Evolutionary conservation across 30 jellyfish, hydroid and myxozoan genomes (phyloP), one percentile per base, ranked within the genome.

Genomic region (Clytia hemisphaerica): DNA sequence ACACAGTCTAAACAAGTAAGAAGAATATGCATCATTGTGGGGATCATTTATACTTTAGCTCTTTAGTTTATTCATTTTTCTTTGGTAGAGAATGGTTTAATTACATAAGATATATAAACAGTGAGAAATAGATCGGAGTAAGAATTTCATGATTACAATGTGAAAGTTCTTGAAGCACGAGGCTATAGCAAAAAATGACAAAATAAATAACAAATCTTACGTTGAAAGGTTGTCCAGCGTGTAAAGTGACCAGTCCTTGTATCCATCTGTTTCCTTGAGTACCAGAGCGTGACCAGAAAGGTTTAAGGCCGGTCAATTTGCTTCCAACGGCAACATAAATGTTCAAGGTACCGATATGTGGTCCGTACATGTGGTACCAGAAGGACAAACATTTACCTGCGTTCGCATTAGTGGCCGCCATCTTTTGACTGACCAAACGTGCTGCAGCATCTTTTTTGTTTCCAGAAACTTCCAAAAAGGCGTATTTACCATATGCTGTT

Each of bases 331-430:
- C 45, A 29, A 74, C 79, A 49, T 79, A 87, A 0, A 85, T 84
- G 36, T 78, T 85, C 74, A 78, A 58, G 18, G 93, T 65, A 66
- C 75, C 79, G 7, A 87, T 88, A 49, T 87, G 81, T 30, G 95
- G 91, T 2, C 95, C 95, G 46, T 85, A 85, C 95, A 85, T 85
- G 71, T 85, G 95, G 77, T 85, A 85, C 93, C 93, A 85, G 29
- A 85, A 85, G 35, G 55, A 61, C 25, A 85, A 70, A 57, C 95
- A 85, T 45, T 78, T 77, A 1, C 95, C 93, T 37, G 46, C 46
- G 14, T 70, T 26, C 10, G 77, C 93, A 14, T 76, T 64, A 31
- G 95, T 85, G 12, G 90, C 95, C n/a, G 95, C 90, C 14, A 85
- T 77, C 18, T 34, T 45, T 28, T 62, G 71, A 58, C 93, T 77